Conservation (phyloP, 2,888 invertebrate genomes). For the Electrophaes corylata region DNA sequence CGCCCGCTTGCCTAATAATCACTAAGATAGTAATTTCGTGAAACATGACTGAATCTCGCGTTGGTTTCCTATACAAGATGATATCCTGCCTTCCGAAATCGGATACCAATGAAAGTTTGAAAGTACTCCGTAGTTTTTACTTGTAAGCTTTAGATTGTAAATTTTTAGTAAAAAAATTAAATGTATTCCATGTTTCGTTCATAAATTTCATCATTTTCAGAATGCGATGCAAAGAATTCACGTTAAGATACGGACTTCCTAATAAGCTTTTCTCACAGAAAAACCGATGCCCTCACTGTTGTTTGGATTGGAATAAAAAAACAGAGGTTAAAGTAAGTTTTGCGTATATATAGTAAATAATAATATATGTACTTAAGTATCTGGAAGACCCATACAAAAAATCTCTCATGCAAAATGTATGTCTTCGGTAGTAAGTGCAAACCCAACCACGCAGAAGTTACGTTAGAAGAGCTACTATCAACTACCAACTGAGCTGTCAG, state of each 20-base stretch:
- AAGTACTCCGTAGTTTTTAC: constrained; percentile 66
- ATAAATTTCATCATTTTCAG: no score
- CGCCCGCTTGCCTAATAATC: no score
- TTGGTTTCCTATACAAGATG: constrained; percentile 62
- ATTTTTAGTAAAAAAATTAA: no score
- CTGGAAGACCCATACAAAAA: no score
- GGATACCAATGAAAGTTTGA: constrained; percentile 44
- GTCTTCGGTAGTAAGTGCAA: no score
- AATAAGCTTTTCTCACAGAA: constrained; percentile 63
- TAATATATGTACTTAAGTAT: no score
- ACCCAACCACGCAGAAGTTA: no score
- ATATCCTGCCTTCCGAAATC: constrained; percentile 49
- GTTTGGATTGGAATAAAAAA: constrained; percentile 62
- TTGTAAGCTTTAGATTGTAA: constrained; percentile 62
- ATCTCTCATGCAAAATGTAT: no score
- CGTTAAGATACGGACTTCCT: constrained; percentile 63
- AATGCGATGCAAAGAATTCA: constrained; percentile 64
- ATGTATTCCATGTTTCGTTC: background rate
- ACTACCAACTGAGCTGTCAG: no score
- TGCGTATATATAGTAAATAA: no score
- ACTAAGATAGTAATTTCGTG: no score
- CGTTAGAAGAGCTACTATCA: no score
- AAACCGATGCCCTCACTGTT: constrained; percentile 65
- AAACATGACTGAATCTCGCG: constrained; percentile 63
- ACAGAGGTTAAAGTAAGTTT: constrained; percentile 56